These are phyloP conservation scores for Parochlus steinenii DNA, from an alignment of 2,888 invertebrate genomes.

Conservation along the genomic window DNA sequence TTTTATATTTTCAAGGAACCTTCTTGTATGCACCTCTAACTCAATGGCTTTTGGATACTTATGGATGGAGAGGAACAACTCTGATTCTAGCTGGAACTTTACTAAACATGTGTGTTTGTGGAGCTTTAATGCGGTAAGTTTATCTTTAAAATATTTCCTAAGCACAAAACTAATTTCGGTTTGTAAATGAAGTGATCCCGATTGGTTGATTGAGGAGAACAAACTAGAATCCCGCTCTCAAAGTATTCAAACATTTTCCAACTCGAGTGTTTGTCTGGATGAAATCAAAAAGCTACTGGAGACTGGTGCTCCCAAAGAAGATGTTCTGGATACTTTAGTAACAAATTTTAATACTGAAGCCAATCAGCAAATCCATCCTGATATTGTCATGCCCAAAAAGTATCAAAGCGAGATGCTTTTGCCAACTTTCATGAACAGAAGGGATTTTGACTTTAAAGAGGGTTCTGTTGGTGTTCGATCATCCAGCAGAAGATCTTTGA, in stretches of 20 bases:
- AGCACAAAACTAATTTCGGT: slow-evolving; percentile 43
- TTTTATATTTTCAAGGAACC: too few species aligned
- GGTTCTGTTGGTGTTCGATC: slow-evolving; percentile 15
- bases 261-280: slow-evolving; percentile 27
- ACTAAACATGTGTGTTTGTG: slow-evolving; percentile 71
- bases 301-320: slow-evolving; percentile 37
- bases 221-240: slow-evolving; percentile 30
- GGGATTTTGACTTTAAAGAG: slow-evolving; percentile 25
- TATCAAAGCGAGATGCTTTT: slow-evolving; percentile 28
- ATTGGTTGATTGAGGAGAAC: slow-evolving; percentile 28
- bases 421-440: slow-evolving; percentile 25
- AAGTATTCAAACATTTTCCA: slow-evolving; percentile 30
- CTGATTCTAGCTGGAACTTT: slow-evolving; percentile 68
- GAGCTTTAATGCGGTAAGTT: slow-evolving; percentile 77
- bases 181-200: too few species aligned
- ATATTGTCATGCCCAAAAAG: slow-evolving; percentile 21
- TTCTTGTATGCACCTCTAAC: slow-evolving; percentile 78
- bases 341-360: slow-evolving; percentile 31
- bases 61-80: slow-evolving; percentile 73
- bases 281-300: slow-evolving; percentile 49
- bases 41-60: slow-evolving; percentile 56
- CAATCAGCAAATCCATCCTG: slow-evolving; percentile 27
- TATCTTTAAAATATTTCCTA: too few species aligned
- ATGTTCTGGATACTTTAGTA: slow-evolving; percentile 27
- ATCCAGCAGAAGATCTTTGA: slow-evolving; percentile 25